Evolutionary conservation across 2,888 invertebrate genomes (phyloP).

Genomic region (Dasysyrphus albostriatus): DNA sequence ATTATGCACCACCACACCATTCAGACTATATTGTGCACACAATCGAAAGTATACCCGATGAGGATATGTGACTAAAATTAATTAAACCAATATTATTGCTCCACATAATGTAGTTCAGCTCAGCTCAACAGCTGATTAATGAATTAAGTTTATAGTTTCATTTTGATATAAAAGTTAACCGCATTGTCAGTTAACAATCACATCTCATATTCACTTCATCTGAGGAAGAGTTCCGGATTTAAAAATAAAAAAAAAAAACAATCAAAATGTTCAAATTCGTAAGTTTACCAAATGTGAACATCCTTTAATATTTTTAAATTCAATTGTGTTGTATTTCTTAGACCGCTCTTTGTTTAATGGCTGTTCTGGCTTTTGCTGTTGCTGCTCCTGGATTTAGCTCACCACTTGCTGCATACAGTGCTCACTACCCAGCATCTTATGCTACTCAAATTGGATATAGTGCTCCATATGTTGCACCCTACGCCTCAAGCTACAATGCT

Average conservation of each 20-base stretch:
- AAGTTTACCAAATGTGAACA: conserved; percentile 7
- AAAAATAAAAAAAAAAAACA: not conserved
- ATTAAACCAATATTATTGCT: conserved; percentile 52
- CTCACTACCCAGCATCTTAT: conserved; percentile 32
- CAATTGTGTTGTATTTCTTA: not conserved
- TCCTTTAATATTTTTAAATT: not conserved
- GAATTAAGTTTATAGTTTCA: conserved; percentile 32
- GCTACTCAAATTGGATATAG: conserved; percentile 59
- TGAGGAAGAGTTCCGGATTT: conserved; percentile 38
- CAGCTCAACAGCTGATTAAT: conserved; percentile 28
- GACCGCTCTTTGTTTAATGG: conserved; percentile 57
- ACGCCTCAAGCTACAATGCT: conserved; percentile 64
- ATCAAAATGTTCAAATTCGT: conserved; percentile 69
- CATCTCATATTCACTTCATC: conserved; percentile 49
- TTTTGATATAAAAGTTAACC: conserved; percentile 63
- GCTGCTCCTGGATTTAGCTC: conserved; percentile 52
- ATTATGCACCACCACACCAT: conserved; percentile 60
- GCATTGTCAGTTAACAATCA: conserved; percentile 37
- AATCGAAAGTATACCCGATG: conserved; percentile 66
- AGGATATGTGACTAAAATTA: conserved; percentile 71
- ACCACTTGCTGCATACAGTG: conserved; percentile 52
- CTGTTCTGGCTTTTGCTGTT: conserved; percentile 40
- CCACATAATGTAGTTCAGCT: conserved; percentile 42
- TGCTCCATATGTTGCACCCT: conserved; percentile 58
- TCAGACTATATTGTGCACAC: conserved; percentile 27